These are phyloP conservation scores for Typhlomys cinereus DNA, from an alignment of 2,113 vertebrate genomes.

Conservation along the genomic window DNA sequence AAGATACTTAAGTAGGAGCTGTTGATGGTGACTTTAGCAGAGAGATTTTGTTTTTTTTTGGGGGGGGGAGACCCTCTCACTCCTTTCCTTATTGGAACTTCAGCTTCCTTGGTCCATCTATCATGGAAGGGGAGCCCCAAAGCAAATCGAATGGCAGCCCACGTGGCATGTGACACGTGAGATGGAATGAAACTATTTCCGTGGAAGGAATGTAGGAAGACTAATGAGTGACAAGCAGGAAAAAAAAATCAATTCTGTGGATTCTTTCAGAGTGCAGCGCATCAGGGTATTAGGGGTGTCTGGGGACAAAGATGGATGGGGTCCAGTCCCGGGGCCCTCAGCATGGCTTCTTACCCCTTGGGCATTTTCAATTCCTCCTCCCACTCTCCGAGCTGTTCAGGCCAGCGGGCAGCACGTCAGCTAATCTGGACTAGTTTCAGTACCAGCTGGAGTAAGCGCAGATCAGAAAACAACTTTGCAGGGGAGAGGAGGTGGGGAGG, in stretches of 20 bases:
- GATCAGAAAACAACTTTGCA: not conserved
- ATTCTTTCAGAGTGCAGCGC: not conserved
- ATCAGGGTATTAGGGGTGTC: not conserved
- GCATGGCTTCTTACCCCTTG: not conserved
- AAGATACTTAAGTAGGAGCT: not conserved
- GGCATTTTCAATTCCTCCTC: not conserved
- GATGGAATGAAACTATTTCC: not conserved
- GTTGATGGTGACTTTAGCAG: not conserved
- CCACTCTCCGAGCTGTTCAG: not conserved
- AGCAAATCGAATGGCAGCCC: not conserved
- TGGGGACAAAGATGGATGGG: not conserved
- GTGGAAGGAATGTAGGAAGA: not conserved
- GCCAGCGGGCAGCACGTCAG: fast-evolving
- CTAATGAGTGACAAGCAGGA: not conserved
- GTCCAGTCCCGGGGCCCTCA: not conserved
- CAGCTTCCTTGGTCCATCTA: not conserved
- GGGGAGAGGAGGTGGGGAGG: not conserved
- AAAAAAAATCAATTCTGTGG: not conserved
- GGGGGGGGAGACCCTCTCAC: not conserved
- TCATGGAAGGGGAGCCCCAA: conserved; percentile 11
- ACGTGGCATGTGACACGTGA: not conserved
- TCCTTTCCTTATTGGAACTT: not conserved
- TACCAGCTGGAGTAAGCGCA: not conserved
- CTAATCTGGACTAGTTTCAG: not conserved
- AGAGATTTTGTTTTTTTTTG: not conserved